These are phyloP conservation scores for Setophaga coronata DNA, from an alignment of 2,113 vertebrate genomes.

Conservation along the genomic window DNA sequence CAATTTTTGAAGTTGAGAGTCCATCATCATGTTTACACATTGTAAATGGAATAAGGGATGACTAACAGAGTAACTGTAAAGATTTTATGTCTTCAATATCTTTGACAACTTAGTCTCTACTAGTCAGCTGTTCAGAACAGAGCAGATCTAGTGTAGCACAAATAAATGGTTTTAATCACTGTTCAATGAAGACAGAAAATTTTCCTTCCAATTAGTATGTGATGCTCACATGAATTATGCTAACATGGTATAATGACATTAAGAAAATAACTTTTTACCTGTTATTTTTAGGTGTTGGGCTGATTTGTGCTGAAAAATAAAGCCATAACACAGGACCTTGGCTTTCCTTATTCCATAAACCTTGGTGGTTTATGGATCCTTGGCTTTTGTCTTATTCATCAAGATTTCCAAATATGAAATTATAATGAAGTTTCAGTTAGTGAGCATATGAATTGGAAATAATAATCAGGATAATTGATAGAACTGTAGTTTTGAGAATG, in stretches of 20 bases:
- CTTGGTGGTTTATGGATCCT: neutral
- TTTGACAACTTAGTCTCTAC: neutral
- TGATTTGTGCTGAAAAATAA: neutral
- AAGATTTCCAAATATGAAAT: neutral
- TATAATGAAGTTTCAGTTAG: neutral
- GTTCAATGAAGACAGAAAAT: neutral
- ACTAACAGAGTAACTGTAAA: neutral
- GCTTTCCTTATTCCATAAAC: too few species aligned
- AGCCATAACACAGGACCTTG: neutral
- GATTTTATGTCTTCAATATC: neutral
- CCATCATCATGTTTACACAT: neutral
- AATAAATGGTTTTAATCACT: neutral
- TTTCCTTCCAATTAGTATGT: neutral
- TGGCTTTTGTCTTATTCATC: neutral
- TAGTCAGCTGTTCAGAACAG: neutral
- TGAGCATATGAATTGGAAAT: neutral
- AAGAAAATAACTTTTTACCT: neutral
- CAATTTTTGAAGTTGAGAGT: neutral
- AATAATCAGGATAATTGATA: neutral
- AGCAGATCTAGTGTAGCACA: neutral
- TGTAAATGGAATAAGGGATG: neutral
- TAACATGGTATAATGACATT: neutral
- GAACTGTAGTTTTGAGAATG: neutral
- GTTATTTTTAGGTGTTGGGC: neutral
- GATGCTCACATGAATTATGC: neutral